Conservation (phyloP, 37 sponge, comb jelly and placozoan genomes). For the Geodia barretti region DNA sequence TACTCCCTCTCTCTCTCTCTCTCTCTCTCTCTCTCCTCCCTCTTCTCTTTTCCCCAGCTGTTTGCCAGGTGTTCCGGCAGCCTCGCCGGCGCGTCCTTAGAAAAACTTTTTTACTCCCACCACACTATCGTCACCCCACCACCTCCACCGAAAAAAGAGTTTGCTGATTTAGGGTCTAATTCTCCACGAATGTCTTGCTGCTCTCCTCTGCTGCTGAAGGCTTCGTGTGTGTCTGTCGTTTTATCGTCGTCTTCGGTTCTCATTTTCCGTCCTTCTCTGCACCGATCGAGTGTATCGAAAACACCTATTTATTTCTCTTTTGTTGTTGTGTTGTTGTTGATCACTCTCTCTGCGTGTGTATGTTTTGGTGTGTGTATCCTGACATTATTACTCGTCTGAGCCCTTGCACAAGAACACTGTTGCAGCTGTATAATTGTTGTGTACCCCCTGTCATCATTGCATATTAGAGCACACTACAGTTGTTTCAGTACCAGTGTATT, state of each 20-base stretch:
- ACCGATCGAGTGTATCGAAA: no score
- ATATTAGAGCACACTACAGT: no score
- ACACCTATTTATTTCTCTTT: no score
- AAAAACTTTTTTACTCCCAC: not conserved
- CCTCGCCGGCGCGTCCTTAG: not conserved
- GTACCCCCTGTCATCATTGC: no score
- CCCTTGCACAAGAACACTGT: no score
- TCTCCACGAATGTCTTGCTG: not conserved
- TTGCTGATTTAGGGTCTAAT: conserved; percentile 26
- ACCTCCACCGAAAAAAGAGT: not conserved
- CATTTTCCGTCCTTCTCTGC: no score
- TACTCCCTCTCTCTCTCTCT: not conserved
- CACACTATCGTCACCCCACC: not conserved
- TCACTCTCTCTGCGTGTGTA: no score
- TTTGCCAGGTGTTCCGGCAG: conserved; percentile 33
- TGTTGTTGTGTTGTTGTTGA: no score
- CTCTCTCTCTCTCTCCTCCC: not conserved
- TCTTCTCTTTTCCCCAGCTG: conserved; percentile 30
- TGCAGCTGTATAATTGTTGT: no score
- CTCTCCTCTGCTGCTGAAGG: not conserved
- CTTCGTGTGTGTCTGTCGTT: not conserved
- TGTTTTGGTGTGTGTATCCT: no score
- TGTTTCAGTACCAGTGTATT: no score
- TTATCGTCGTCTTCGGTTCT: not conserved
- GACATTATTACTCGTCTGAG: no score